phyloP scores from a whole-genome alignment of 2,888 invertebrate species.

The Xestia sexstrigata region DNA sequence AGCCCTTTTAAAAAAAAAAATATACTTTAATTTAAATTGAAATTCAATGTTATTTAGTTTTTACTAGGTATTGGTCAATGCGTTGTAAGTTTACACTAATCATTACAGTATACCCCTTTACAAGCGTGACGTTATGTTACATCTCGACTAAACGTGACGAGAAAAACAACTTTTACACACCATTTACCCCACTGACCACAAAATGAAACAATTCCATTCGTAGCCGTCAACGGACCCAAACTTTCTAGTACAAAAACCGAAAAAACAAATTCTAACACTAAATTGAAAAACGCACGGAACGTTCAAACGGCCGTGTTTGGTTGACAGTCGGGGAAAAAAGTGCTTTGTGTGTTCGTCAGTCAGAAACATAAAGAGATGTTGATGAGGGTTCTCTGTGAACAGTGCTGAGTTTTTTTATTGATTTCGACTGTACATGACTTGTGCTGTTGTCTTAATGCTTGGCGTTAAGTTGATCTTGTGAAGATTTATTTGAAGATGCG shows the following conservation, averaged over 20 bases:
- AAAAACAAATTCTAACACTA: slow-evolving; percentile 51
- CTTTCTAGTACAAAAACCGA: slow-evolving; percentile 47
- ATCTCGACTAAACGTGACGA: neutral
- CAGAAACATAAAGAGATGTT: slow-evolving; percentile 63
- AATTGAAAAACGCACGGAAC: slow-evolving; percentile 53
- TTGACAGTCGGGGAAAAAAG: slow-evolving; percentile 57
- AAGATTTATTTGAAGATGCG: slow-evolving; percentile 14
- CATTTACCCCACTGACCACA: neutral
- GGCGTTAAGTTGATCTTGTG: slow-evolving; percentile 6
- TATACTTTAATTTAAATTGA: too few relatives aligned
- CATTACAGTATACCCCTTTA: neutral
- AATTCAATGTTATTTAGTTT: neutral
- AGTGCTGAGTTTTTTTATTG: slow-evolving; percentile 45
- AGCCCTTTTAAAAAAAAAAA: too few relatives aligned
- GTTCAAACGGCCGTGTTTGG: slow-evolving; percentile 47
- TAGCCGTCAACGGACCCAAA: slow-evolving; percentile 18
- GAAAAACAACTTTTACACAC: neutral
- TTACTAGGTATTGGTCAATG: neutral
- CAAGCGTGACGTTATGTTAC: neutral
- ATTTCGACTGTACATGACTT: slow-evolving; percentile 44
- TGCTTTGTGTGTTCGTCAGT: slow-evolving; percentile 67
- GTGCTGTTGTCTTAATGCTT: slow-evolving; percentile 29
- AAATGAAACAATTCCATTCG: slow-evolving; percentile 40
- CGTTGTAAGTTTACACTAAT: neutral
- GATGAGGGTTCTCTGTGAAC: slow-evolving; percentile 62